Base-by-base conservation (phyloP, 2,888 invertebrate genomes). In the Clistopyga incitator region DNA sequence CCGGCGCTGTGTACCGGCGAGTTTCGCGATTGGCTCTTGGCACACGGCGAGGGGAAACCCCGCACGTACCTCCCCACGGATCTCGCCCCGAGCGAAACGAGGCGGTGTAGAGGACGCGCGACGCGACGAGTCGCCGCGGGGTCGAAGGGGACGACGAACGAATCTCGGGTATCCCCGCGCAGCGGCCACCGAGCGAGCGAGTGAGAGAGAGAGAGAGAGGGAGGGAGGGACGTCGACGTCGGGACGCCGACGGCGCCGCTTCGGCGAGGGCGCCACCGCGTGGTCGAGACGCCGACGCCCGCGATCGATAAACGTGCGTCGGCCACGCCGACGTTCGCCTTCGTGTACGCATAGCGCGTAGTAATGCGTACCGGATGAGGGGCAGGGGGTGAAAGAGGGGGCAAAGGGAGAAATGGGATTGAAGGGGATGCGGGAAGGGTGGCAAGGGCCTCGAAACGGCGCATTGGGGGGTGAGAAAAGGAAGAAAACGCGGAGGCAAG, bases 231-330 rank as follows among this genome's bases (percentile, higher is more conserved):
- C 82, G 85, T 84, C 84, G 84, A 72, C 84, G 86, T 76, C 84
- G 81, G 81, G 77, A 84, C 78, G 81, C 72, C 74, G 68, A 78
- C 81, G 84, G 84, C 84, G 80, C 84, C 81, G 79, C 71, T 71
- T 80, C 76, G 85, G 70, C 90, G 90, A 86, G 90, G 90, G 92
- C 93, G 93, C 93, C 93, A 92, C 92, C 89, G 88, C 86, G 89
- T 90, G 92, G 91, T 88, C 80, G 74, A 85, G 81, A 84, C 84
- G 87, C 81, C 84, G 87, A 85, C 86, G 86, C 86, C 92, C 91
- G 91, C 89, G 92, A 92, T 92, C 92, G 92, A 92, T 92, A 92
- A 90, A 88, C 87, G 85, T 85, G 89, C 88, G 89, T 86, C 87
- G 88, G 74, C 86, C 84, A 85, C 82, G 82, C 84, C 85, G 85